phyloP scores from a whole-genome alignment of 2,888 invertebrate genomes.

The Deilephila porcellus region DNA sequence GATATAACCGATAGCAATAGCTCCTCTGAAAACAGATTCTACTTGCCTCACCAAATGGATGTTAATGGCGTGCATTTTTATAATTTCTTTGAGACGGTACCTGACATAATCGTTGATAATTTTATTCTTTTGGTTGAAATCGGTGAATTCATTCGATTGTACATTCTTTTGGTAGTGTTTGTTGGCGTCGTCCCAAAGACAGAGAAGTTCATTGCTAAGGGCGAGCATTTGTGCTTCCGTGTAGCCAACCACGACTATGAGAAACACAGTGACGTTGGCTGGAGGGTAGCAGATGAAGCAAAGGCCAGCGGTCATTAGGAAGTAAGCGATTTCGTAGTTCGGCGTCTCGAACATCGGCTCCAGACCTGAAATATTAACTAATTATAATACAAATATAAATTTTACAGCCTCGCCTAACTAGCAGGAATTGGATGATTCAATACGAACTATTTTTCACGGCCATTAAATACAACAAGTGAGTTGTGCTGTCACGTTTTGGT shows the following conservation, averaged over 20 bases:
- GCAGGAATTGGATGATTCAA: too few relatives aligned
- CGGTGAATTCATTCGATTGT: neutral
- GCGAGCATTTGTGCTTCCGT: slow-evolving; percentile 63
- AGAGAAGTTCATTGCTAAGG: slow-evolving; percentile 55
- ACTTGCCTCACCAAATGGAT: slow-evolving; percentile 49
- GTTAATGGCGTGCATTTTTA: slow-evolving; percentile 53
- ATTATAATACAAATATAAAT: neutral
- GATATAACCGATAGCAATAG: slow-evolving; percentile 59
- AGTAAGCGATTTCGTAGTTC: slow-evolving; percentile 59
- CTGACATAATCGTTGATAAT: slow-evolving; percentile 53
- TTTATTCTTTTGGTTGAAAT: slow-evolving; percentile 35
- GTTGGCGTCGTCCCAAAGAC: slow-evolving; percentile 57
- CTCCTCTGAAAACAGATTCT: slow-evolving; percentile 54
- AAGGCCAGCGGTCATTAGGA: slow-evolving; percentile 40
- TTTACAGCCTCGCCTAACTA: too few relatives aligned
- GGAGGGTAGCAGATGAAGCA: slow-evolving; percentile 51
- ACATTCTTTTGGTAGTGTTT: slow-evolving; percentile 31
- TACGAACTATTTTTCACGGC: too few relatives aligned
- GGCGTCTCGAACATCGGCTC: slow-evolving; percentile 63
- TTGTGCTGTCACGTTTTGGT: too few relatives aligned
- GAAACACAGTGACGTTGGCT: slow-evolving; percentile 53
- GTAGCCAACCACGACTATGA: slow-evolving; percentile 59
- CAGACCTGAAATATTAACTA: slow-evolving; percentile 50
- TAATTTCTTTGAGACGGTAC: slow-evolving; percentile 47
- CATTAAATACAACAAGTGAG: too few relatives aligned